Conservation (phyloP, 2,888 invertebrate genomes). For the Hyppa rectilinea region DNA sequence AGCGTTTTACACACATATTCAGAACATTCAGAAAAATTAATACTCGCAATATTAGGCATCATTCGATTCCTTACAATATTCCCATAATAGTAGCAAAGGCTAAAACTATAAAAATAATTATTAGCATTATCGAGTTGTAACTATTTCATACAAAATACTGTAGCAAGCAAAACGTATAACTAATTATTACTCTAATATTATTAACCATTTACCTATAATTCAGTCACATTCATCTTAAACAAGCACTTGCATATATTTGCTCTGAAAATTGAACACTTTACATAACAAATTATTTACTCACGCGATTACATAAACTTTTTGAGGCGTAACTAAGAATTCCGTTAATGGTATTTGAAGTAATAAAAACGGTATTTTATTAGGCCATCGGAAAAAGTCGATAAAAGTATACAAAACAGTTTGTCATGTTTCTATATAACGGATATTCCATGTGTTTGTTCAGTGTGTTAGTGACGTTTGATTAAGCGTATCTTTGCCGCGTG, state of each 20-base stretch:
- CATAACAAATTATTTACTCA: slow-evolving; percentile 71
- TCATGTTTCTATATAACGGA: neutral
- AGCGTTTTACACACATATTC: slow-evolving; percentile 40
- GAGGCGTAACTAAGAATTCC: slow-evolving; percentile 42
- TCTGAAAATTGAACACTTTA: slow-evolving; percentile 81
- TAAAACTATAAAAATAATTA: slow-evolving; percentile 56
- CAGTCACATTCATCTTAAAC: slow-evolving; percentile 88
- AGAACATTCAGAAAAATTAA: slow-evolving; percentile 50
- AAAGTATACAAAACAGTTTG: slow-evolving; percentile 23
- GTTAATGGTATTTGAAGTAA: slow-evolving; percentile 40
- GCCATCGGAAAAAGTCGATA: slow-evolving; percentile 38
- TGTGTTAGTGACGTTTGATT: slow-evolving; percentile 41
- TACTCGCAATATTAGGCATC: slow-evolving; percentile 49
- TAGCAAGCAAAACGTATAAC: slow-evolving; percentile 67
- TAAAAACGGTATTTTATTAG: slow-evolving; percentile 47
- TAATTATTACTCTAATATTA: slow-evolving; percentile 67
- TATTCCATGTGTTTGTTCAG: slow-evolving; percentile 28
- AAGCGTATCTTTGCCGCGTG: slow-evolving; percentile 1
- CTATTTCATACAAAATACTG: slow-evolving; percentile 61
- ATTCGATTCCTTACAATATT: slow-evolving; percentile 48
- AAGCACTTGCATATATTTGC: slow-evolving; percentile 82
- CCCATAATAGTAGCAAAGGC: slow-evolving; percentile 33
- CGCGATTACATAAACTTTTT: slow-evolving; percentile 55
- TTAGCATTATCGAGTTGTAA: slow-evolving; percentile 49
- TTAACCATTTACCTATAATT: slow-evolving; percentile 81